Evolutionary conservation across 2,888 invertebrate genomes (phyloP).

Genomic region (Malthinus flaveolus): DNA sequence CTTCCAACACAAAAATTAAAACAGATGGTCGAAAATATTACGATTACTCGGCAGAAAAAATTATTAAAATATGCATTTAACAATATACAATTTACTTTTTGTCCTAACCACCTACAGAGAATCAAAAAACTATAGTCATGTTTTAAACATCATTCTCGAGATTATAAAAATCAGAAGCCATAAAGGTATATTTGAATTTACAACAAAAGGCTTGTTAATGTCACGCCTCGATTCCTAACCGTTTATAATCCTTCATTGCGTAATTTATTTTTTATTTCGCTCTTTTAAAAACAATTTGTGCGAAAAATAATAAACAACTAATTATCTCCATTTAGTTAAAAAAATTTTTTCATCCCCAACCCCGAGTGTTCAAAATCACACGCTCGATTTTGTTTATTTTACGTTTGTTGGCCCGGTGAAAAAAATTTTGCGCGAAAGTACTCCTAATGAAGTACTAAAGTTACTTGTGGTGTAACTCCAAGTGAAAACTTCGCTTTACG

Average conservation of each 20-base stretch:
- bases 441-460: conserved; percentile 1
- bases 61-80: conserved; percentile 3
- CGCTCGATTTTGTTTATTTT: too few species aligned
- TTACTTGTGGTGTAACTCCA: conserved; percentile 1
- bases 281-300: too few species aligned
- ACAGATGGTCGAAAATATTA: background rate
- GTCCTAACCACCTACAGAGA: conserved; percentile 9
- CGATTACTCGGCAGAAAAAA: background rate
- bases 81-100: conserved; percentile 5
- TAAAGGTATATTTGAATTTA: background rate
- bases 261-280: background rate
- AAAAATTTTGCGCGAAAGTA: background rate
- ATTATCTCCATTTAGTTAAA: background rate
- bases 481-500: conserved; percentile 6
- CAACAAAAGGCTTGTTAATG: too few species aligned
- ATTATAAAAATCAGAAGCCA: conserved; percentile 15
- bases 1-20: too few species aligned
- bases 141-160: conserved; percentile 6
- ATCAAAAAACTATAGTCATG: conserved; percentile 11
- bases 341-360: too few species aligned
- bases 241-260: too few species aligned
- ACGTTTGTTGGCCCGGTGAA: background rate
- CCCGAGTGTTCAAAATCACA: too few species aligned
- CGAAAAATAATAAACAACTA: background rate
- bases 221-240: too few species aligned